Evolutionary conservation across 2,113 vertebrate genomes (phyloP), one percentile per base, ranked within the genome.

Genomic region (Halichoeres trimaculatus): DNA sequence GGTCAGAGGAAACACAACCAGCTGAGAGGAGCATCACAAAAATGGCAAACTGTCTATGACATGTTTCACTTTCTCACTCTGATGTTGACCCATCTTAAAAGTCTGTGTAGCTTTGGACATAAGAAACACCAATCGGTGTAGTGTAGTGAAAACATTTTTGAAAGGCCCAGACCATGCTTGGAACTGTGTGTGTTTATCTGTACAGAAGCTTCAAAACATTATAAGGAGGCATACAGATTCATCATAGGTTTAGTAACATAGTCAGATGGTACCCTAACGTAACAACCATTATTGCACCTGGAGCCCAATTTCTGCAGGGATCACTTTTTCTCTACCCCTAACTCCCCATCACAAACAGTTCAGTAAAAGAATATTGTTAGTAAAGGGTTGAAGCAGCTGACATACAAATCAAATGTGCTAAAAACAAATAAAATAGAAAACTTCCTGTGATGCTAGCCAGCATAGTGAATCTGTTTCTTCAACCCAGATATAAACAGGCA

Each of bases 1-100:
- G 70, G 74, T 79, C 72, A 78, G 38, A 77, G 58, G 57, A 83
- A 83, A 72, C 57, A 76, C 73, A 85, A 85, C 72, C 68, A 83
- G 69, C 64, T 75, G 74, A 56, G 69, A 84, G 78, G 62, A 77
- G 76, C 45, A 23, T 12, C 64, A 71, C 56, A 78, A 71, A 90
- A 82, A 80, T 66, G 38, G 30, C 68, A 74, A 67, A 75, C 56
- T 58, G 70, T 77, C 63, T 34, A 55, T 47, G 14, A 53, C 57
- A 83, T 69, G 51, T 78, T 65, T 77, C 63, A 65, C 67, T 64
- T 71, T 8, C 30, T 30, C 30, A 30, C 30, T 30, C 55, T 73
- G 13, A 22, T 71, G 50, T 74, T 36, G 60, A 24, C 45, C 56
- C 60, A 57, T 57, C 54, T 23, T 10, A 43, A 50, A 16, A 53